Conservation (phyloP, 2,888 invertebrate genomes). For the Branchellion lobata region DNA sequence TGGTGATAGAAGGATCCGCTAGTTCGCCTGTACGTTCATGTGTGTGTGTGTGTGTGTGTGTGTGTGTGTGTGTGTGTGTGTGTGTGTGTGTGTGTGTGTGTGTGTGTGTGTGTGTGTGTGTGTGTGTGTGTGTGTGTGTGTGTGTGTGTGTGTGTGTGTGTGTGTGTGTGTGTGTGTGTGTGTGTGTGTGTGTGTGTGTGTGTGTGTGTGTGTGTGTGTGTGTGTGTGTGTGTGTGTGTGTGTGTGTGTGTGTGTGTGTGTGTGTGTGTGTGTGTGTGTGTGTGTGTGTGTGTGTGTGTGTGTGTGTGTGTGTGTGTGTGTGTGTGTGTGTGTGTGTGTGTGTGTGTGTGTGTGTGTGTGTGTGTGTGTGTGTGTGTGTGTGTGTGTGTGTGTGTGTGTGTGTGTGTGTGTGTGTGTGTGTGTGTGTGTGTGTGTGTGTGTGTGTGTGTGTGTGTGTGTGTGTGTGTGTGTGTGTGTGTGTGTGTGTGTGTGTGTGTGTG, state of each 20-base stretch:
- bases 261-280: too few species aligned
- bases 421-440: too few species aligned
- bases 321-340: too few species aligned
- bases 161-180: conserved; percentile 7
- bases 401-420: too few species aligned
- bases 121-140: conserved; percentile 58
- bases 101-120: background rate
- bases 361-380: too few species aligned
- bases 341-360: too few species aligned
- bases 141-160: conserved; percentile 55
- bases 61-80: conserved; percentile 26
- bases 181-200: conserved; percentile 33
- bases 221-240: conserved; percentile 28
- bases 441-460: too few species aligned
- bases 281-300: too few species aligned
- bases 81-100: background rate
- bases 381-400: too few species aligned
- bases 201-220: conserved; percentile 31
- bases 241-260: conserved; percentile 21
- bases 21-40: background rate
- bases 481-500: too few species aligned
- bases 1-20: background rate
- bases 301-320: too few species aligned
- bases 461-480: too few species aligned
- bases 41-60: background rate